Evolutionary conservation across 1,140 invertebrate species (phyloP).

Genomic region (Plodia interpunctella): DNA sequence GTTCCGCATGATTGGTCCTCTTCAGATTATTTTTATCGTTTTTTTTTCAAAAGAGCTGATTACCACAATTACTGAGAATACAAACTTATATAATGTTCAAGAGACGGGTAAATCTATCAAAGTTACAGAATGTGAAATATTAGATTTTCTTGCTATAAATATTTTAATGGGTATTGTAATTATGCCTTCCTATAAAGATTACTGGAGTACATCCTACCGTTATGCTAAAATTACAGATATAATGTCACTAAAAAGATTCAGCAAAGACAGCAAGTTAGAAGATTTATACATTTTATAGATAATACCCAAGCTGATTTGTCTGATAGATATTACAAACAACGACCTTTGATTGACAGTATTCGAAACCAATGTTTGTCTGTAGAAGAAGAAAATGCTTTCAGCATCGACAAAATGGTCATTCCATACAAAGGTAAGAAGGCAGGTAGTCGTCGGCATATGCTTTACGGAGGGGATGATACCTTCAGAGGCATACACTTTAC

Average conservation of each 20-base stretch:
- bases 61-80: neutral
- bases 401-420: conserved; percentile 8
- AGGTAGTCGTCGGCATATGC: conserved; percentile 17
- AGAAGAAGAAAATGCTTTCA: conserved; percentile 7
- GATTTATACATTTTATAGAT: neutral
- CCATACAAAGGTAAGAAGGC: conserved; percentile 12
- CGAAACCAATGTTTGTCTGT: neutral
- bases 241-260: no score
- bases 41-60: no score
- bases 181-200: conserved; percentile 22
- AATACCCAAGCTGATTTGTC: neutral
- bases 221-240: neutral
- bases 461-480: conserved; percentile 43
- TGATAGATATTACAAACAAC: neutral
- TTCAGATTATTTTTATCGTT: no score
- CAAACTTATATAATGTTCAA: conserved; percentile 22
- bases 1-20: no score
- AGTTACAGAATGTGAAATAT: conserved; percentile 15
- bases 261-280: neutral
- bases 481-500: conserved; percentile 14
- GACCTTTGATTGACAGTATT: neutral
- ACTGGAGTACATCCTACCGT: conserved; percentile 14
- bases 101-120: conserved; percentile 9
- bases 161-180: conserved; percentile 17
- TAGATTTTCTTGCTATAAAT: conserved; percentile 18